Percentiles rank a stretch among this genome's conserved stretches.
These are phyloP conservation scores for Grammomys surdaster DNA, from an alignment of 2,113 vertebrate species.

Conservation along the genomic window DNA sequence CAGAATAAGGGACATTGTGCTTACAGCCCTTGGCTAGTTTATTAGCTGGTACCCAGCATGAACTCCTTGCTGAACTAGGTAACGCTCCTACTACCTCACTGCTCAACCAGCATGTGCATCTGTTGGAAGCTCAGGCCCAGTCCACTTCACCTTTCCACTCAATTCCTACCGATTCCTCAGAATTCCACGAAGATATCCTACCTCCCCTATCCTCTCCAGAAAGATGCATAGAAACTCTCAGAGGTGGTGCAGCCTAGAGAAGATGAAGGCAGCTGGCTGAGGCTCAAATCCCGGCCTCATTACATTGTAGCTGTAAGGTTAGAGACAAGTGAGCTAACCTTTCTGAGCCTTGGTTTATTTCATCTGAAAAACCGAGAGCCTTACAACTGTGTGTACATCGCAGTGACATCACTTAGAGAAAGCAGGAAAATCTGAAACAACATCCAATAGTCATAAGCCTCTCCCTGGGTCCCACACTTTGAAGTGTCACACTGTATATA, in stretches of 20 bases:
- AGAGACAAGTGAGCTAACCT: neutral
- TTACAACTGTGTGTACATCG: neutral
- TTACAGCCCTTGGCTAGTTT: neutral
- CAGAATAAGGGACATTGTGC: neutral
- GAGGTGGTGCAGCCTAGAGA: neutral
- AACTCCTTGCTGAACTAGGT: neutral
- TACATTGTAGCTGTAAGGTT: neutral
- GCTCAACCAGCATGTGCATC: neutral
- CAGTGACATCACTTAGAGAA: neutral
- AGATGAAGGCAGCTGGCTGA: neutral
- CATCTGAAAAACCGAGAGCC: neutral
- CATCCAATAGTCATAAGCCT: neutral
- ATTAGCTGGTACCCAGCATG: neutral
- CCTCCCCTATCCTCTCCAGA: too few species aligned
- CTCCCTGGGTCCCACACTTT: neutral
- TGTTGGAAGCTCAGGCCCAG: neutral
- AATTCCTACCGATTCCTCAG: neutral
- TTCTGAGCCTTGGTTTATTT: neutral
- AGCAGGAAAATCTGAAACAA: neutral
- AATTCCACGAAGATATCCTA: neutral
- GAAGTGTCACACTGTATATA: neutral
- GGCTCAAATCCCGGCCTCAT: neutral
- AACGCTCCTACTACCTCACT: neutral
- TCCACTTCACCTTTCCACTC: neutral
- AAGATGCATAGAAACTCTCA: neutral